phyloP scores from a whole-genome alignment of 2,113 vertebrate genomes.

The Abramis brama region DNA sequence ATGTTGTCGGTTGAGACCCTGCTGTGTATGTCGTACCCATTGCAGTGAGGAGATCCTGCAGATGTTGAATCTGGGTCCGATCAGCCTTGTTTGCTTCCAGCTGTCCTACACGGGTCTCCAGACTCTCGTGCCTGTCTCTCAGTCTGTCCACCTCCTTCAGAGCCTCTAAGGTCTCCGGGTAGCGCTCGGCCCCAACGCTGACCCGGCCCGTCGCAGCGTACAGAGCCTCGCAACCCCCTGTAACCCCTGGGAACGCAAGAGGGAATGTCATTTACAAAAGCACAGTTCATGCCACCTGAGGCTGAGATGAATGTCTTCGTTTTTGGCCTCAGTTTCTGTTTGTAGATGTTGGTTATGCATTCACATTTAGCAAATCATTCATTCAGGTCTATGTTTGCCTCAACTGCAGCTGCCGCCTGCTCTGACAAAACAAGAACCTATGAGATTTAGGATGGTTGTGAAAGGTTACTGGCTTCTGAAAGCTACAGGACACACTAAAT shows the following conservation, averaged over 20 bases:
- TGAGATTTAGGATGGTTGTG: too few relatives aligned
- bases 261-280: not conserved
- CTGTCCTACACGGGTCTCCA: conserved; percentile 68
- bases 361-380: too few relatives aligned
- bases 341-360: not conserved
- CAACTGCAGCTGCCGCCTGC: too few relatives aligned
- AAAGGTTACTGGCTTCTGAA: too few relatives aligned
- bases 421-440: too few relatives aligned
- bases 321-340: not conserved
- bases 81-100: conserved; percentile 68
- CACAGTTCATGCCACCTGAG: not conserved
- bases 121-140: conserved; percentile 48
- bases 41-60: conserved; percentile 61
- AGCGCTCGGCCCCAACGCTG: not conserved
- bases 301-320: not conserved
- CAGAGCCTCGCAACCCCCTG: too few relatives aligned
- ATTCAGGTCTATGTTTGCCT: too few relatives aligned
- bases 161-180: conserved; percentile 64
- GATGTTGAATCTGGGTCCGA: conserved; percentile 61
- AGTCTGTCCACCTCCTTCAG: conserved; percentile 68
- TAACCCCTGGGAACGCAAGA: conserved; percentile 21
- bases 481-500: not conserved
- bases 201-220: too few relatives aligned
- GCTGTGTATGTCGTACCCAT: too few relatives aligned
- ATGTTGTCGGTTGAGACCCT: too few relatives aligned